Evolutionary conservation across 2,888 invertebrate species (phyloP), one percentile per base, ranked within the genome.

Genomic region (Gonocerus acuteangulatus): DNA sequence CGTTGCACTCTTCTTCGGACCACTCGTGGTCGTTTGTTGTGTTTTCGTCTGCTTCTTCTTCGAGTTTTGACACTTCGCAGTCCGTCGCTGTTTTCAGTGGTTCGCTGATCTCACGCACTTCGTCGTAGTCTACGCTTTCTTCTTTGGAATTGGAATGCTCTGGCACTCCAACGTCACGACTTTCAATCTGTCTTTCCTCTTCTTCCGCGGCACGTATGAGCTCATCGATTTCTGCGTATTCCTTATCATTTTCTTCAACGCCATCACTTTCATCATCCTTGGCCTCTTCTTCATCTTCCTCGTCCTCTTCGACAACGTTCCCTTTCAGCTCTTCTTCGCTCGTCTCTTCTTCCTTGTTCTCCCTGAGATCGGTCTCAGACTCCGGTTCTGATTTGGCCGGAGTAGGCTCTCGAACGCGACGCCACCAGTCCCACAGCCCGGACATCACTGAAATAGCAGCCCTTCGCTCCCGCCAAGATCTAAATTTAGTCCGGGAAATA

Each of bases 381-480:
- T 51, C 51, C 19, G 32, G 2, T 51, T 51, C 51, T 27, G 36
- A n/a, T 36, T 51, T 51, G 11, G 51, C 32, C 51, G 51, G 51
- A 34, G 54, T 23, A 13, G 36, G 36, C 39, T 54, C 54, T 6
- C 54, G 36, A 19, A 21, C 57, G 13, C 57, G 57, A 57, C 57
- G 57, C 57, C 57, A 57, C 57, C 57, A 57, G 27, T 39, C 57
- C 57, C 57, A 57, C 57, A 57, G 57, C 45, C 57, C 57, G 57
- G 57, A 57, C 57, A 57, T 57, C 57, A 57, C 57, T 57, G 57
- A 57, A 57, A 57, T 57, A 57, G 57, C 32, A 32, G 57, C 11
- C 57, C 2, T 22, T 18, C 47, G 27, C 57, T 57, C 57, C 57
- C 57, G 57, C 57, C 57, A 45, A 47, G 45, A 18, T 32, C 57